These are phyloP conservation scores for Pseudonaja textilis DNA, from an alignment of 2,113 vertebrate genomes.

Conservation along the genomic window DNA sequence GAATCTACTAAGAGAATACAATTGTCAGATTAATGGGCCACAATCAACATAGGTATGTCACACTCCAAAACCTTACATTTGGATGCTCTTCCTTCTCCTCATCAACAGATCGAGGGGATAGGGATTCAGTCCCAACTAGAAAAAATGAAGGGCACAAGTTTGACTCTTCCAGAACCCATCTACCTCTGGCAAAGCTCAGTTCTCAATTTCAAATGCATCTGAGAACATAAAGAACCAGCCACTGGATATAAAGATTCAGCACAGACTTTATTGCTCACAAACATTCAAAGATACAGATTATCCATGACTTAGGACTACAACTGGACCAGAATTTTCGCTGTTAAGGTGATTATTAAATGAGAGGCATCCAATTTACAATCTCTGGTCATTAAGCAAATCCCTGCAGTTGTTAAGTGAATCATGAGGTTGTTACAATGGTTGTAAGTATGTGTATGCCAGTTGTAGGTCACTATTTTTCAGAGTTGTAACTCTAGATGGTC, in stretches of 20 bases:
- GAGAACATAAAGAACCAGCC: neutral
- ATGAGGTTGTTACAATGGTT: no score
- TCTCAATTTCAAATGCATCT: neutral
- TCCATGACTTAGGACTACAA: neutral
- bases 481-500: no score
- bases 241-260: neutral
- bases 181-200: neutral
- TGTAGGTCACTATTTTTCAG: no score
- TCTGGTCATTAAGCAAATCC: no score
- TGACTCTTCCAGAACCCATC: neutral
- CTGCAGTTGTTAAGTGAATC: no score
- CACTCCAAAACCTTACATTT: neutral
- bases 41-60: neutral
- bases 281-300: neutral
- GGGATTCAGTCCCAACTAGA: neutral
- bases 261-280: neutral
- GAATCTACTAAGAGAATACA: neutral
- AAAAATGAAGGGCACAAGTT: neutral
- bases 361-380: neutral
- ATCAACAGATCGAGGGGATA: neutral
- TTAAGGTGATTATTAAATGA: neutral
- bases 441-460: no score
- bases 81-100: neutral
- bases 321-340: neutral
- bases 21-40: neutral